Conservation (phyloP, 1,140 invertebrate genomes). For the Brachionus manjavacas region DNA sequence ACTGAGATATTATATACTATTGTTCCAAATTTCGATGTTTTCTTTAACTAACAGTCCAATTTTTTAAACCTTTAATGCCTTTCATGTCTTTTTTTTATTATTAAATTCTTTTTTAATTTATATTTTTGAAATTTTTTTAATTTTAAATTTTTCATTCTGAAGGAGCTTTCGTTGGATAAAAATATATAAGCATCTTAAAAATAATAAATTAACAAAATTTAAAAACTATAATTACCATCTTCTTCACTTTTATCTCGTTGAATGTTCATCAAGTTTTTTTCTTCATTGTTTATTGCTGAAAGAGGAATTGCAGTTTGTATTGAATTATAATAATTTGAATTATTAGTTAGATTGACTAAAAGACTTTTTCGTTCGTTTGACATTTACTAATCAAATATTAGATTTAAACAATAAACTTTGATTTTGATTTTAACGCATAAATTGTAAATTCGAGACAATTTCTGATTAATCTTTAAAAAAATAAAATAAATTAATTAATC, state of each 20-base stretch:
- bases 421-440: background rate
- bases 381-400: background rate
- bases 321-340: background rate
- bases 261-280: background rate
- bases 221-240: background rate
- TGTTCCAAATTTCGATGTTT: too few species aligned
- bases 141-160: background rate
- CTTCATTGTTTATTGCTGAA: background rate
- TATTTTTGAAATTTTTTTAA: too few species aligned
- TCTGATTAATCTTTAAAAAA: background rate
- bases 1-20: too few species aligned
- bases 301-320: background rate
- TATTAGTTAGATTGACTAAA: background rate
- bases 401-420: too few species aligned
- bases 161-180: too few species aligned
- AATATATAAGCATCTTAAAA: too few species aligned
- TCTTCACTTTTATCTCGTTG: background rate
- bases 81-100: too few species aligned
- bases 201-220: background rate
- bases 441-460: background rate
- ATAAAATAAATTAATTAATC: too few species aligned
- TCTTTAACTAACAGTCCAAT: too few species aligned
- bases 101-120: too few species aligned
- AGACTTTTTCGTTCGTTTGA: slow-evolving; percentile 26
- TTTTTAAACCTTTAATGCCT: too few species aligned